These are phyloP conservation scores for Neodiprion fabricii DNA, from an alignment of 1,140 invertebrate species.

Conservation along the genomic window DNA sequence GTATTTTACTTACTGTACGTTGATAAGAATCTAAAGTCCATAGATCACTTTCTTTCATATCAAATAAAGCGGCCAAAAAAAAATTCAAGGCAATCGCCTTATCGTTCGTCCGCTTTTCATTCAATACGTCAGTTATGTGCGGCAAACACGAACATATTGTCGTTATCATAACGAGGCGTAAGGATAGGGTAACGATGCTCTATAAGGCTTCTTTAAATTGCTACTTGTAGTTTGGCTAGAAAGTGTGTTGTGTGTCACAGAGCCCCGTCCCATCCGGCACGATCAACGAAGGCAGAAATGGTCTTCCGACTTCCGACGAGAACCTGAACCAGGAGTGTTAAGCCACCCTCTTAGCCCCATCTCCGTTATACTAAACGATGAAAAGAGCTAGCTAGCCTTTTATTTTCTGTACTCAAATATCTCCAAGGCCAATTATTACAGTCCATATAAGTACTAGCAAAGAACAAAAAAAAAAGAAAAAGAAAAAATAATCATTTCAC, in stretches of 20 bases:
- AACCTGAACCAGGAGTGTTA: slow-evolving; percentile 71
- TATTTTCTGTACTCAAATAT: background rate
- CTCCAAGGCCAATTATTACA: background rate
- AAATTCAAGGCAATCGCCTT: no score
- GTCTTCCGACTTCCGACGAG: slow-evolving; percentile 68
- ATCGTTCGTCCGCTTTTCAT: no score
- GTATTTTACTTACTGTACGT: background rate
- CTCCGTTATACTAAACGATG: background rate
- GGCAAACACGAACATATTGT: no score
- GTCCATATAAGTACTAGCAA: no score
- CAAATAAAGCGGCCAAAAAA: background rate
- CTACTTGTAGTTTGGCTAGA: slow-evolving; percentile 5
- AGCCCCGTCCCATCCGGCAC: slow-evolving; percentile 68
- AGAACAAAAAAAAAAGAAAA: no score
- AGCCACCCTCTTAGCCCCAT: slow-evolving; percentile 19
- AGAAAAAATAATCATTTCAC: no score
- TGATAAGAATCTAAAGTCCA: background rate
- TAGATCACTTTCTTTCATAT: background rate
- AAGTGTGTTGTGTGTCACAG: slow-evolving; percentile 63
- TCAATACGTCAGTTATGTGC: no score
- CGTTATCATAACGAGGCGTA: background rate
- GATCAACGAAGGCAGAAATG: slow-evolving; percentile 62
- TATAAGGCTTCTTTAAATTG: background rate
- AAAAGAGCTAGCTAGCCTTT: background rate
- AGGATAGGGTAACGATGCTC: background rate